Evolutionary conservation across 2,113 vertebrate genomes (phyloP), one percentile per base, ranked within the genome.

Genomic region (Larimichthys polyactis): DNA sequence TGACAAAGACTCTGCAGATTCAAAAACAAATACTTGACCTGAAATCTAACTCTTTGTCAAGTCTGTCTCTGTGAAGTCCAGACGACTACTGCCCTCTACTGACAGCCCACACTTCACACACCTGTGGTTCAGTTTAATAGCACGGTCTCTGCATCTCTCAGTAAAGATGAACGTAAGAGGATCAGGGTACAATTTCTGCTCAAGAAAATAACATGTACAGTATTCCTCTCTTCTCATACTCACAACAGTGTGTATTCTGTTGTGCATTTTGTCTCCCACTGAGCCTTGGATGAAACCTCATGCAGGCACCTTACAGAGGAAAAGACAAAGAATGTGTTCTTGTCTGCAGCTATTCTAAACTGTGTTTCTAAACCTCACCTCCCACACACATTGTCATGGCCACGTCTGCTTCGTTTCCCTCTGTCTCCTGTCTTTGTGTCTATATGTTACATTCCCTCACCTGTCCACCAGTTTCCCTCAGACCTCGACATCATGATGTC

Each of bases 81-180:
- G 40, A 14, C 24, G 8, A 11, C 29, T 90, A 84, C 83, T 85
- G 87, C 91, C 87, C 87, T 51, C 91, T 92, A 81, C 74, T 90
- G 91, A 5, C 19, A 0, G 19, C 1, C 2, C 4, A 5, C n/a
- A 29, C 11, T 14, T 24, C 2, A 17, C 54, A 3, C 77, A 71
- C 44, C 22, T 75, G 20, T 12, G 27, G n/a, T 15, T 66, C 14
- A 2, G 6, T 65, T 15, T 14, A 51, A 2, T n/a, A 5, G 36
- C 36, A 36, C 11, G 0, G 43, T 8, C 32, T 71, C 24, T 11
- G 5, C 8, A 1, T 46, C 0, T 2, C 29, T 36, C 19, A 11
- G 19, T 12, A 32, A 54, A 22, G 6, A 5, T n/a, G 19, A 17
- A 6, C n/a, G 5, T 9, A 7, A 15, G 14, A 40, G 17, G n/a